phyloP scores from a whole-genome alignment of 2,113 vertebrate species.

The Pampusana beccarii region DNA sequence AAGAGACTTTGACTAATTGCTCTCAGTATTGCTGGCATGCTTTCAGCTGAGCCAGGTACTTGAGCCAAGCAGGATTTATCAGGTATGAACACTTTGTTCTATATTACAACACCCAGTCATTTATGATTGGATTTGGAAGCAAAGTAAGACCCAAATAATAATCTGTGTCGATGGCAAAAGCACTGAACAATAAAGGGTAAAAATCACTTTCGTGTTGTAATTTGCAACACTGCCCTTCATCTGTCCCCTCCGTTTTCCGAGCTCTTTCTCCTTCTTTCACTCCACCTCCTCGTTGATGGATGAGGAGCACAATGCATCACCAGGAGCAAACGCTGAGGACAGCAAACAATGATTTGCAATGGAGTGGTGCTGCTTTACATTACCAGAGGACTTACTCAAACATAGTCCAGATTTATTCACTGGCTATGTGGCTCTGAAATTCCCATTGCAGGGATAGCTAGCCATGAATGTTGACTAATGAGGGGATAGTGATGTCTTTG shows the following conservation, averaged over 20 bases:
- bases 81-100: conserved; percentile 30
- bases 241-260: neutral
- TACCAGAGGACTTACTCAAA: neutral
- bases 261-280: neutral
- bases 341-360: neutral
- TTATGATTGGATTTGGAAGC: conserved; percentile 17
- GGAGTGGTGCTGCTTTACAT: neutral
- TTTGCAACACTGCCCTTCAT: neutral
- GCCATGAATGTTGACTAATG: no score
- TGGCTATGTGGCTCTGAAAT: neutral
- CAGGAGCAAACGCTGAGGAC: neutral
- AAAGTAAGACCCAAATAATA: neutral
- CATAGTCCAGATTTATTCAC: neutral
- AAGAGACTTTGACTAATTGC: neutral
- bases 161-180: neutral
- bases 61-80: conserved; percentile 46
- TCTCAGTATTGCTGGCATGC: neutral
- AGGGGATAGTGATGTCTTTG: no score
- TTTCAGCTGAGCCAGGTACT: neutral
- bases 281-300: neutral
- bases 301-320: neutral
- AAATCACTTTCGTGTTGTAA: neutral
- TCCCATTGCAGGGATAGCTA: neutral
- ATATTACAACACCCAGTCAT: neutral
- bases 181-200: neutral